Evolutionary conservation across 1,140 invertebrate genomes (phyloP).

Genomic region (Drosophila quadrilineata): DNA sequence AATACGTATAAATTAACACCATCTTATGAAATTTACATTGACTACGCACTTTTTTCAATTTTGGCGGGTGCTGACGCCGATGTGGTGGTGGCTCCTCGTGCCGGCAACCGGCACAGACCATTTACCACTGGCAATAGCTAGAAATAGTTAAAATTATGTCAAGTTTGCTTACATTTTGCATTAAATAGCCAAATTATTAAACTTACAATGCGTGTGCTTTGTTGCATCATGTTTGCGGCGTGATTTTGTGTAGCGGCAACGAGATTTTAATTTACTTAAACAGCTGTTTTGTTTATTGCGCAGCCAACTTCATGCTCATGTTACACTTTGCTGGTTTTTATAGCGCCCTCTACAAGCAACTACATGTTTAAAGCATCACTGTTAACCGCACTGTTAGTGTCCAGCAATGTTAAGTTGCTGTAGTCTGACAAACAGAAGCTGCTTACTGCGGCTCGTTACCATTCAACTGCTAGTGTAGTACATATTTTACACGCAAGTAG

Average conservation of each 20-base stretch:
- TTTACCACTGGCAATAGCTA: constrained; percentile 49
- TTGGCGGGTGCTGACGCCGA: constrained; percentile 63
- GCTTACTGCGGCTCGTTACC: neutral
- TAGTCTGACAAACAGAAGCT: neutral
- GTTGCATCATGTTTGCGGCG: constrained; percentile 62
- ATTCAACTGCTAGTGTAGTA: too few species aligned
- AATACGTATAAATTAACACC: constrained; percentile 1
- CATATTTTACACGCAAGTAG: too few species aligned
- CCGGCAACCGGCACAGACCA: constrained; percentile 36
- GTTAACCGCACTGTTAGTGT: too few species aligned
- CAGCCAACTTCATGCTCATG: constrained; percentile 15
- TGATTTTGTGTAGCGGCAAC: constrained; percentile 19
- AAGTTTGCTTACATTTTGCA: neutral
- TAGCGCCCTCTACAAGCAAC: too few species aligned
- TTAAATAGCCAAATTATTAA: neutral
- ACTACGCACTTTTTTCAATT: constrained; percentile 74
- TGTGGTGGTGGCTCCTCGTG: constrained; percentile 49
- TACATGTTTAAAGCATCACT: too few species aligned
- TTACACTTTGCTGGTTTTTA: neutral
- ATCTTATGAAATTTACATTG: neutral
- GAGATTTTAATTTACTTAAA: constrained; percentile 8
- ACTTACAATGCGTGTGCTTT: constrained; percentile 52
- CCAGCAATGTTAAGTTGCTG: too few species aligned
- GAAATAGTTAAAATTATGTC: neutral
- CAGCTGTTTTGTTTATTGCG: constrained; percentile 22